A percentile compares a stretch with the other conserved stretches of the same genome.
These are phyloP conservation scores for Mareca penelope DNA, from an alignment of 2,797 vertebrate species.

Conservation along the genomic window DNA sequence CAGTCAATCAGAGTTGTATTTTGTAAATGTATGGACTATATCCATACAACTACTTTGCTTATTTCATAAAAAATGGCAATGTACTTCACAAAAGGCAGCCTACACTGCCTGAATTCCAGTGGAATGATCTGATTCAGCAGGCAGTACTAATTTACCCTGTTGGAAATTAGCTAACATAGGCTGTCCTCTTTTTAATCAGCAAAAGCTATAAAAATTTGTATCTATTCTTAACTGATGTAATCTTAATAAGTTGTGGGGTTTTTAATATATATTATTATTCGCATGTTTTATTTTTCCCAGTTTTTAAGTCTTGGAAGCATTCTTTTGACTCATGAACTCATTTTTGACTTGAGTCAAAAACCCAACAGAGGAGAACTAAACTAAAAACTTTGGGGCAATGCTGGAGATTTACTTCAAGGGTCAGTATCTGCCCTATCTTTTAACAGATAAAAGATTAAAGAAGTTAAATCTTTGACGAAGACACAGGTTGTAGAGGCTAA, in stretches of 20 bases:
- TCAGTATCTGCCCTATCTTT: not conserved
- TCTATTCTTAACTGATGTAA: not conserved
- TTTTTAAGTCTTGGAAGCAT: not conserved
- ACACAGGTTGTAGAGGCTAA: not conserved
- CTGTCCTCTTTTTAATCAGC: not conserved
- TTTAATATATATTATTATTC: not conserved
- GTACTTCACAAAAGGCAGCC: not conserved
- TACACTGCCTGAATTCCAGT: not conserved
- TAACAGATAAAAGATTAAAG: not conserved
- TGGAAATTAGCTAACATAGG: not conserved
- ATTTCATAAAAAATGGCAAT: not conserved
- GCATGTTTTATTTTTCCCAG: not conserved
- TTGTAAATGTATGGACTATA: not conserved
- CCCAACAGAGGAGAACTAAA: not conserved
- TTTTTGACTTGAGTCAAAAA: not conserved
- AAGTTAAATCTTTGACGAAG: not conserved
- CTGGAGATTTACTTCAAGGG: not conserved
- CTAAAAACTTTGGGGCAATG: not conserved
- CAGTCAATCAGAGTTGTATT: not conserved
- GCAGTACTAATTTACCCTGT: not conserved
- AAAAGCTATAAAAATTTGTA: not conserved
- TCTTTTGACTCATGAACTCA: not conserved
- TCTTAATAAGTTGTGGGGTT: not conserved
- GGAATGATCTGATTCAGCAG: not conserved
- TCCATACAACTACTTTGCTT: not conserved